Base-by-base conservation (phyloP, 2,888 invertebrate species). In the Archaeoteleia sp. region DNA sequence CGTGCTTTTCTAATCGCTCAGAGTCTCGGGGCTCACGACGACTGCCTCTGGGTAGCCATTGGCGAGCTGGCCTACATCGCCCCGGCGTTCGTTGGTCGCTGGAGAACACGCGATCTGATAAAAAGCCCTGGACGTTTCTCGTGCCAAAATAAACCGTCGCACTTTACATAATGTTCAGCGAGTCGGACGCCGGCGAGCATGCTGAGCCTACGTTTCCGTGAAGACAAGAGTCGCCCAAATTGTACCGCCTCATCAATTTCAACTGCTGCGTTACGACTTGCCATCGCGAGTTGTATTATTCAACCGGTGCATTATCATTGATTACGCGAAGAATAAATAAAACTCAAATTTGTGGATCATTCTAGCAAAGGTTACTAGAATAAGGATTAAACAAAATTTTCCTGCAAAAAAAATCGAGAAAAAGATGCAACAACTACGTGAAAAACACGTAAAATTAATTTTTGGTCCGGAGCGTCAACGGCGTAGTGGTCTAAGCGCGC, bases 71-170 rank as follows among this genome's bases (percentile, higher is more conserved):
- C 81, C 81, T 81, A 80, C 79, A 79, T 79, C 73, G 65, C 45
- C 58, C 46, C 23, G 45, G 53, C 67, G 73, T 54, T 75, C 78
- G 78, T 81, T 76, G 79, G 76, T 73, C 75, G n/a, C n/a, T n/a
- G n/a, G 70, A 70, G 76, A 82, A 73, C 83, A 83, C 83, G 83
- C 83, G 78, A 83, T 83, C 82, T 78, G 83, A 83, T 83, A 82
- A 80, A 62, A 65, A 54, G 53, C 61, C 57, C 66, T 74, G 74
- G 77, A 77, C 79, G 79, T 75, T 73, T 77, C 76, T 75, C 77
- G 79, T 77, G 81, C 80, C 80, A 79, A 83, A 83, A 83, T 83
- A 80, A 83, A 83, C 80, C 81, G 77, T 78, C 80, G 82, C 76
- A 78, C 79, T 83, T 82, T 82, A 79, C 83, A 82, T 83, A 82